Evolutionary conservation across 2,113 vertebrate genomes (phyloP).

Genomic region (Semicossyphus pulcher): DNA sequence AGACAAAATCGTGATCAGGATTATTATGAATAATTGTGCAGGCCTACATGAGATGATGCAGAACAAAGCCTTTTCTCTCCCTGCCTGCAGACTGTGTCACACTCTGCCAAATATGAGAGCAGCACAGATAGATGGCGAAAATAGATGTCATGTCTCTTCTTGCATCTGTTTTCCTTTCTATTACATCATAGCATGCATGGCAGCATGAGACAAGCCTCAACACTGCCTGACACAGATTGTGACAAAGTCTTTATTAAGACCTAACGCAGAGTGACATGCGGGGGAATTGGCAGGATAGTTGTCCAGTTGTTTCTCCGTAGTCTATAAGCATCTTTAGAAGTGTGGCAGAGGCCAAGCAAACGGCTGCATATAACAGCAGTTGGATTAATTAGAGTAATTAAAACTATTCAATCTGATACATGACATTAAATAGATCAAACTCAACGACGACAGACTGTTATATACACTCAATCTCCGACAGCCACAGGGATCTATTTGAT

Average conservation of each 20-base stretch:
- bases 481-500: slow-evolving; percentile 28
- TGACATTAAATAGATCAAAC: not conserved
- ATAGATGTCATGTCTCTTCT: not conserved
- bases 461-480: slow-evolving; percentile 17
- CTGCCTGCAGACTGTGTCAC: not conserved
- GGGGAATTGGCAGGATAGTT: not conserved
- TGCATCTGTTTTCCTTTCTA: not conserved
- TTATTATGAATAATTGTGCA: too few relatives aligned
- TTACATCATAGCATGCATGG: not conserved
- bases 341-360: not conserved
- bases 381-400: not conserved
- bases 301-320: too few relatives aligned
- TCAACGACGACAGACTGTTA: not conserved
- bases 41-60: too few relatives aligned
- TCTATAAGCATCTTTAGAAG: not conserved
- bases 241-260: not conserved
- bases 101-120: not conserved
- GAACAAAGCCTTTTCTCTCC: not conserved
- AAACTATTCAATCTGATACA: not conserved
- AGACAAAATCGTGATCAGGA: too few relatives aligned
- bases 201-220: not conserved
- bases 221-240: not conserved
- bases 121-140: not conserved
- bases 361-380: too few relatives aligned
- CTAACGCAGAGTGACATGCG: too few relatives aligned